phyloP scores from a whole-genome alignment of 2,888 invertebrate genomes.

The Oscheius sp. region DNA sequence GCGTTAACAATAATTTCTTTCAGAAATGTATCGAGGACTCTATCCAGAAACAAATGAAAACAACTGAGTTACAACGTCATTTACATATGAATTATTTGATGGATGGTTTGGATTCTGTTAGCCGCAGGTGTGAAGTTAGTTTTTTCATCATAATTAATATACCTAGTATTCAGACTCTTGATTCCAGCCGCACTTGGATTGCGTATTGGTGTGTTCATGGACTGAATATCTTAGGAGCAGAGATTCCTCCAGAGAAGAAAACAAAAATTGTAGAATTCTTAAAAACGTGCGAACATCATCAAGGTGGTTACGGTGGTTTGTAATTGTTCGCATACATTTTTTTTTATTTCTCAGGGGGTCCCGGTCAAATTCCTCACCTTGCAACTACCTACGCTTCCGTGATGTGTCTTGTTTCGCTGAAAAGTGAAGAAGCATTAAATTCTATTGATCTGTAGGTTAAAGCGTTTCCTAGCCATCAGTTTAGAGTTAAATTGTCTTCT shows the following conservation, averaged over 20 bases:
- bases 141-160: too few relatives aligned
- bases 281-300: constrained; percentile 65
- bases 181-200: constrained; percentile 95
- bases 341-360: constrained; percentile 79
- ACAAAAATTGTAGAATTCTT: constrained; percentile 53
- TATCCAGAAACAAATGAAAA: too few relatives aligned
- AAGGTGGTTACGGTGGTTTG: constrained; percentile 78
- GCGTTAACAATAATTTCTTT: too few relatives aligned
- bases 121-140: too few relatives aligned
- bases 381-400: constrained; percentile 98
- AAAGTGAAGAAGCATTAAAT: constrained; percentile 84
- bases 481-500: constrained; percentile 78
- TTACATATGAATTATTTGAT: too few relatives aligned
- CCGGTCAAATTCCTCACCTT: constrained; percentile 88
- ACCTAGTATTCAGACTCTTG: constrained; percentile 78
- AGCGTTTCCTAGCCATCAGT: too few relatives aligned
- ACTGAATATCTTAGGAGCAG: constrained; percentile 80
- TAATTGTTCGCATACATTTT: neutral
- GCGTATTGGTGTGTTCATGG: constrained; percentile 96
- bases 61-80: too few relatives aligned
- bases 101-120: too few relatives aligned
- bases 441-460: constrained; percentile 84
- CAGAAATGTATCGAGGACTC: too few relatives aligned
- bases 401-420: constrained; percentile 88
- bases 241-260: constrained; percentile 70